Evolutionary conservation across 1,140 invertebrate species (phyloP).

Genomic region (Triops cancriformis): DNA sequence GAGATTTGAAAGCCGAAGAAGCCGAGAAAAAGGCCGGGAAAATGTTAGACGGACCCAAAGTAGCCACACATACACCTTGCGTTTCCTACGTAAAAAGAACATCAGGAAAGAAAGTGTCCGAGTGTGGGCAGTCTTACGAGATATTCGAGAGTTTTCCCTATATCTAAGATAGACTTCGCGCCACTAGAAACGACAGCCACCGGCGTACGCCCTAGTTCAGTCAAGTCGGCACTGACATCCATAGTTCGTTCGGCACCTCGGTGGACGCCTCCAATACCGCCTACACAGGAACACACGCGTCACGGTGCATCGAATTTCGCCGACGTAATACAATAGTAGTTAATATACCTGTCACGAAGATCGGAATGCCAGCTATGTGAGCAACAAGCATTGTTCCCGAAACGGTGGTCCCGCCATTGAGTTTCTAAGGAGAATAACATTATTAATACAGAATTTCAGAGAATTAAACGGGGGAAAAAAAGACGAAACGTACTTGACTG

Average conservation of each 20-base stretch:
- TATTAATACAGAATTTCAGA: not conserved
- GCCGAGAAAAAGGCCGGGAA: conserved; percentile 65
- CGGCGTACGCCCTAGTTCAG: conserved; percentile 75
- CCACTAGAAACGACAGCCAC: conserved; percentile 90
- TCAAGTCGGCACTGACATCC: conserved; percentile 92
- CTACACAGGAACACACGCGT: conserved; percentile 35
- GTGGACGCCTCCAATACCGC: conserved; percentile 89
- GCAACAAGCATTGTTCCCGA: conserved; percentile 85
- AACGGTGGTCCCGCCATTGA: conserved; percentile 91
- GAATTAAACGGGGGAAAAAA: not conserved
- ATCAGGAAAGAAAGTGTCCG: conserved; percentile 9
- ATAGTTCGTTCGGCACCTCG: conserved; percentile 69
- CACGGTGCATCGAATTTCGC: not conserved
- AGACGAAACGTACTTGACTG: conserved; percentile 46
- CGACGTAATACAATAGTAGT: not conserved
- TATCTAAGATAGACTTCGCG: conserved; percentile 95
- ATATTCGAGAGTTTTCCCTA: conserved; percentile 86
- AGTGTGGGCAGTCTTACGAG: conserved; percentile 51
- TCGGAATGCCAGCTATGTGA: conserved; percentile 65
- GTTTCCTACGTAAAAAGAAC: conserved; percentile 61
- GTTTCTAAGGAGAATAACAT: conserved; percentile 38
- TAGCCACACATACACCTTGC: conserved; percentile 80
- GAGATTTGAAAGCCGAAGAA: conserved; percentile 57
- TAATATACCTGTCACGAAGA: conserved; percentile 82
- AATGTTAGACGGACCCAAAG: conserved; percentile 51